Base-by-base conservation (phyloP, 2,888 invertebrate species). In the Drosophila atroscutellata region DNA sequence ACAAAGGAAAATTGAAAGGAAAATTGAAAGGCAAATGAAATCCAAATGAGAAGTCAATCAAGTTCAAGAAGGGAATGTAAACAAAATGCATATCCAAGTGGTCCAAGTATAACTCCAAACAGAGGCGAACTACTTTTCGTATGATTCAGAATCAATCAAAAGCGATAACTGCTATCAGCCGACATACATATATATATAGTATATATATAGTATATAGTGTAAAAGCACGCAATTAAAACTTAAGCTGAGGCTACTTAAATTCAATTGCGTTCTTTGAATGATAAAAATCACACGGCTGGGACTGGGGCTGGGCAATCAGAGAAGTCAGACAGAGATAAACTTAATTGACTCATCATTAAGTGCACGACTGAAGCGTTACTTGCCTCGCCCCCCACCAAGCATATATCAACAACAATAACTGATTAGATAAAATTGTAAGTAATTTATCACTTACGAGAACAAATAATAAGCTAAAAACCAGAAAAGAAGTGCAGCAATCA, bases 331-430 rank as follows among this genome's bases (percentile, higher is more conserved):
- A 34, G 52, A 83, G 81, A 75, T 77, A 83, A 72, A 58, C 65
- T 77, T 82, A 84, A 87, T 87, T 84, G 86, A 87, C 68, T 77
- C 75, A 82, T 85, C 77, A 77, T 87, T 74, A 85, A 81, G 61
- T 72, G 87, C 74, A 77, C 68, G 60, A 52, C 54, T 32, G 58
- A 70, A 55, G 62, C 70, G 59, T 69, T 74, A 64, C 77, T 74
- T 74, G 20, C 34, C 20, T 1, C 18, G 7, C 15, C 18, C 18
- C 61, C 50, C 26, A 37, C 54, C 51, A 64, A 37, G 50, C 65
- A 20, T 42, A 20, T 42, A 52, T 9, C 30, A 50, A n/a, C 49
- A 66, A 56, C 49, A 47, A 37, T 45, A 45, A 56, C 71, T 77
- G 86, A 83, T 86, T 84, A 84, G 81, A 83, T 76, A 81, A 71